Percentiles rank a stretch among this genome's conserved stretches.
Evolutionary conservation across 2,888 invertebrate genomes (phyloP).

Genomic region (Siphonodentalium dalli): DNA sequence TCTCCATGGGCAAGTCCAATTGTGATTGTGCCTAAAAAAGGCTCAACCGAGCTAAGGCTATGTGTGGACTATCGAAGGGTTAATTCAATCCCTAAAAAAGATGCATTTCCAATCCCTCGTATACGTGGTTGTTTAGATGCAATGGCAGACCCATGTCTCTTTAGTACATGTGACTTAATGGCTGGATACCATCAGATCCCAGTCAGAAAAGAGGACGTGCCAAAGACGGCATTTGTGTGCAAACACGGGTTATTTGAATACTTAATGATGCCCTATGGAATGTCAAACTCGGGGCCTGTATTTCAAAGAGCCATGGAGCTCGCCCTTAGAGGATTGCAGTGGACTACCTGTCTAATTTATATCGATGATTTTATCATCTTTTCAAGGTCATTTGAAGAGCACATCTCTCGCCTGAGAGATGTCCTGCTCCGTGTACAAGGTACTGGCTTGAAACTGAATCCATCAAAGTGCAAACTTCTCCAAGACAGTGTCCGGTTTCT

Average conservation of each 20-base stretch:
- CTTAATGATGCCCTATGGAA: constrained; percentile 4
- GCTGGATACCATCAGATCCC: constrained; percentile 17
- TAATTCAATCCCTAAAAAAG: too few relatives aligned
- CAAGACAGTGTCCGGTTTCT: constrained; percentile 8
- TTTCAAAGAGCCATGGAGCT: constrained; percentile 13
- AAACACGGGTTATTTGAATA: constrained; percentile 10
- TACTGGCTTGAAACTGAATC: constrained; percentile 12
- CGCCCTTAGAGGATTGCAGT: constrained; percentile 5
- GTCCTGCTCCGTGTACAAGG: not conserved
- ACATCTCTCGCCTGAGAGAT: constrained; percentile 4
- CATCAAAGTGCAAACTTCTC: constrained; percentile 7
- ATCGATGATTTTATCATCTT: constrained; percentile 10
- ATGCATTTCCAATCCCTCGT: too few relatives aligned
- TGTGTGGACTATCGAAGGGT: too few relatives aligned
- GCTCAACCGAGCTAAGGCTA: too few relatives aligned
- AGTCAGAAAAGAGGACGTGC: constrained; percentile 8
- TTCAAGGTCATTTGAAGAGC: constrained; percentile 3
- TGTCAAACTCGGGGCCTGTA: constrained; percentile 1
- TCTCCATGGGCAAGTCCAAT: too few relatives aligned
- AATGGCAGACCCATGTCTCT: too few relatives aligned
- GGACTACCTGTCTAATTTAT: constrained; percentile 11
- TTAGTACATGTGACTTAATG: too few relatives aligned
- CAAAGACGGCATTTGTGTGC: constrained; percentile 5
- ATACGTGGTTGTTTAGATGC: too few relatives aligned
- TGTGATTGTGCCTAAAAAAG: too few relatives aligned